These are phyloP conservation scores for Hyppa rectilinea DNA, from an alignment of 2,888 invertebrate species.

Conservation along the genomic window DNA sequence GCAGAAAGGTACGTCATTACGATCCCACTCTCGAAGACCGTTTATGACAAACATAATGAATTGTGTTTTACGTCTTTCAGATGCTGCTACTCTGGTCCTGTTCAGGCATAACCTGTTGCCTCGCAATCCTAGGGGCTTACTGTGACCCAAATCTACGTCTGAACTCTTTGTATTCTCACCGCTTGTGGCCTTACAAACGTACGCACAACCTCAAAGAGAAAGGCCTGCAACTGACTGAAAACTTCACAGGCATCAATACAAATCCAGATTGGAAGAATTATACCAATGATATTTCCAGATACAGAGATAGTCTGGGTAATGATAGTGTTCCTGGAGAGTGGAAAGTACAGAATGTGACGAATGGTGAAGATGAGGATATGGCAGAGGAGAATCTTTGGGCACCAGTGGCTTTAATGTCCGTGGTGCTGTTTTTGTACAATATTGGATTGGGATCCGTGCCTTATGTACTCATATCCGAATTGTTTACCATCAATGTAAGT, in stretches of 20 bases:
- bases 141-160: conserved; percentile 84
- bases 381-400: conserved; percentile 78
- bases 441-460: conserved; percentile 88
- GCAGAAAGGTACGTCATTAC: conserved; percentile 80
- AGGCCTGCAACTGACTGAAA: conserved; percentile 60
- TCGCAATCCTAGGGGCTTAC: conserved; percentile 83
- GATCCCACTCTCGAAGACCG: too few species aligned
- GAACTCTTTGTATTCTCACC: conserved; percentile 82
- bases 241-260: conserved; percentile 58
- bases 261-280: conserved; percentile 66
- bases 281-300: conserved; percentile 64
- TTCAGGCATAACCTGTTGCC: conserved; percentile 85
- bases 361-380: conserved; percentile 62
- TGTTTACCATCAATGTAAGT: conserved; percentile 87
- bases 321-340: conserved; percentile 67
- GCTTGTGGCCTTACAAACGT: conserved; percentile 78
- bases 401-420: conserved; percentile 82
- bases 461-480: conserved; percentile 85
- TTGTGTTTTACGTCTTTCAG: conserved; percentile 70
- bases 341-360: conserved; percentile 68
- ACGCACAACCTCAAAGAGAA: conserved; percentile 68
- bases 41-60: background rate
- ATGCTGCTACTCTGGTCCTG: conserved; percentile 86
- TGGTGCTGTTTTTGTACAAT: conserved; percentile 85
- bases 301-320: conserved; percentile 67